Evolutionary conservation across 2,113 vertebrate species (phyloP), one percentile per base, ranked within the genome.

Genomic region (Rhinoderma darwinii): DNA sequence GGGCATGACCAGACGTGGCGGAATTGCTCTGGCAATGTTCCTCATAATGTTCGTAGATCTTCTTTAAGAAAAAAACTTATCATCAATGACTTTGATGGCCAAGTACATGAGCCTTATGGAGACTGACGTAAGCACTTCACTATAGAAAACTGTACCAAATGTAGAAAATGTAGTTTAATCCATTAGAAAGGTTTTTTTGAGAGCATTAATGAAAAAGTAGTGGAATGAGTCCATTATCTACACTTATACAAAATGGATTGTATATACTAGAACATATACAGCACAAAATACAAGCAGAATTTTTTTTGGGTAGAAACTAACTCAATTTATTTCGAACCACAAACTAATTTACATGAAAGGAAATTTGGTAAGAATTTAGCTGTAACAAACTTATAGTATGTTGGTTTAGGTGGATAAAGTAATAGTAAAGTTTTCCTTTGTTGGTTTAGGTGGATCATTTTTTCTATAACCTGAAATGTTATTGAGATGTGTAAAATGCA

Each of bases 151-250:
- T 20, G 14, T 2, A 30, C 12, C 14, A n/a, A 63, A 9, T 44
- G 39, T 66, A 66, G 37, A 56, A 79, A 61, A 81, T n/a, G 30
- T 22, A 80, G 17, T 25, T 32, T 17, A 81, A 43, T 27, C 78
- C 22, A 61, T 59, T 63, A 82, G 35, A 66, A 66, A 27, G 22
- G 14, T 81, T 39, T 54, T 35, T 72, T 56, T 63, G 6, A 30
- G 17, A 44, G 35, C 17, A 27, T 44, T 44, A 66, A 63, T 82
- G 18, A 66, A 41, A 44, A 25, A 39, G 8, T 25, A 78, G 35
- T 51, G 12, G 47, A 35, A 20, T 15, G 8, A 35, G 39, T 81
- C 74, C 78, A 81, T 61, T 81, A 81, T 37, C 54, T 59, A 37
- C 37, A 35, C 6, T 50, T 47, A 50, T 1, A 37, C 56, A 61